Evolutionary conservation across 1,140 invertebrate species (phyloP).

Genomic region (Caenorhabditis elegans): WBcel235 BX284606.5:5672001-5672500

Average conservation of each 20-base stretch:
- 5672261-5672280: conserved; percentile 24
- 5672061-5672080: neutral
- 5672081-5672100: conserved; percentile 11
- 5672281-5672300: conserved; percentile 22
- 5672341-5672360: conserved; percentile 31
- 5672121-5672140: neutral
- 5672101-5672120: neutral
- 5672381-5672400: neutral
- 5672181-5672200: neutral
- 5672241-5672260: conserved; percentile 32
- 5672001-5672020: neutral
- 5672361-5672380: neutral
- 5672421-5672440: conserved; percentile 31
- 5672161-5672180: neutral
- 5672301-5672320: conserved; percentile 25
- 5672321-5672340: neutral
- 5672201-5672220: neutral
- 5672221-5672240: conserved; percentile 32
- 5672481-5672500: neutral
- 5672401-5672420: neutral
- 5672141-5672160: neutral
- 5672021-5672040: neutral
- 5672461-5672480: neutral
- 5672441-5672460: conserved; percentile 3
- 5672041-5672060: neutral